A percentile compares a stretch with the other conserved stretches of the same genome.
Evolutionary conservation across 2,797 vertebrate genomes (phyloP).

Genomic region (Ispidina lecontei): DNA sequence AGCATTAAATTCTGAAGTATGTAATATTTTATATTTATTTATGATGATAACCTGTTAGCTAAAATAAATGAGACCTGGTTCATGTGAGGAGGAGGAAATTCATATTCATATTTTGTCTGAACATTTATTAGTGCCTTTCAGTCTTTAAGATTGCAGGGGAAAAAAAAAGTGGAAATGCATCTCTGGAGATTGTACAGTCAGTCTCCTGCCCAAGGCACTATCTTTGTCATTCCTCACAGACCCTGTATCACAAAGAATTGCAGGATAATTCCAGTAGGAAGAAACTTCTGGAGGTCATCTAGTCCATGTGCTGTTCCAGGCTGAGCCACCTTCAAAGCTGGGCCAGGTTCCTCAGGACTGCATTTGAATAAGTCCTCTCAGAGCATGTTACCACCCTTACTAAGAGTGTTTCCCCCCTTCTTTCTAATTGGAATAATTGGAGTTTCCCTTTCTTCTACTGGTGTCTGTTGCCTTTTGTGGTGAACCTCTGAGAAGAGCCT

Average conservation of each 20-base stretch:
- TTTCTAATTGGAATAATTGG: not conserved
- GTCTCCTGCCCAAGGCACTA: constrained; percentile 34
- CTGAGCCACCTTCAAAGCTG: not conserved
- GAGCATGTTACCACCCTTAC: not conserved
- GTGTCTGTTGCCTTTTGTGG: not conserved
- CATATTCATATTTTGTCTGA: not conserved
- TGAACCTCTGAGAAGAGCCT: not conserved
- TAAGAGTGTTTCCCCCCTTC: not conserved
- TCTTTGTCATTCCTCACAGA: constrained; percentile 39
- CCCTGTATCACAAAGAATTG: not conserved
- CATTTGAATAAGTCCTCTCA: not conserved
- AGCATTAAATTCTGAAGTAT: not conserved
- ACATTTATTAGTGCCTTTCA: constrained; percentile 17
- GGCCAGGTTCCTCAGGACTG: not conserved
- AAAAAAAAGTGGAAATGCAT: not conserved
- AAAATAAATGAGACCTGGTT: not conserved
- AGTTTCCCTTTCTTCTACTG: not conserved
- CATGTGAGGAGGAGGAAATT: not conserved
- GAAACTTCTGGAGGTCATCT: not conserved
- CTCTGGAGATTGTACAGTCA: not conserved
- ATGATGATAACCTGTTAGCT: not conserved
- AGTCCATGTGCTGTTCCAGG: not conserved
- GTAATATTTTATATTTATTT: not conserved
- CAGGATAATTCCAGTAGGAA: not conserved
- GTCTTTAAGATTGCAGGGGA: not conserved